phyloP scores from a whole-genome alignment of 2,888 invertebrate genomes.

The Eremobia ochroleuca region DNA sequence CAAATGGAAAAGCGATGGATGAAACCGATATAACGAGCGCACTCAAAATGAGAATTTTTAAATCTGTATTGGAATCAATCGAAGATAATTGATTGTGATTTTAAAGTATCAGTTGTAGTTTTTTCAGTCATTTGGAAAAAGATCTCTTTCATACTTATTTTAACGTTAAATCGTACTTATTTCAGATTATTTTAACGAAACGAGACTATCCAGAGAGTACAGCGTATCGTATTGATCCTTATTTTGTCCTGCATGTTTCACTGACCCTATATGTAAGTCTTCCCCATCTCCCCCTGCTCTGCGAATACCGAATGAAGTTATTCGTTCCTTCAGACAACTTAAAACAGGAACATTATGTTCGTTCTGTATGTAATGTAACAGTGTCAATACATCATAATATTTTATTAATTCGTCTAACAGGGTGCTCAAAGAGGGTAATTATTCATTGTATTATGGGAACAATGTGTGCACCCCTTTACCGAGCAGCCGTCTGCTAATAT shows the following conservation, averaged over 20 bases:
- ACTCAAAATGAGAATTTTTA: background rate
- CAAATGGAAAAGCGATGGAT: background rate
- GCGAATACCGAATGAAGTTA: slow-evolving; percentile 4
- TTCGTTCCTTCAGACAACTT: slow-evolving; percentile 10
- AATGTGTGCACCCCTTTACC: background rate
- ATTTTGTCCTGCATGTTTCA: background rate
- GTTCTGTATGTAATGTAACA: background rate
- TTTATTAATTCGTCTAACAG: background rate
- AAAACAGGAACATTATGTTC: background rate
- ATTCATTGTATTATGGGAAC: background rate
- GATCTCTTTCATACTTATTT: background rate
- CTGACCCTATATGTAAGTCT: background rate
- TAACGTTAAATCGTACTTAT: background rate
- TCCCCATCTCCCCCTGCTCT: background rate
- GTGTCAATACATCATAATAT: background rate
- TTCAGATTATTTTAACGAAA: background rate
- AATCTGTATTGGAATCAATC: background rate
- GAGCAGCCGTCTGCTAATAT: background rate
- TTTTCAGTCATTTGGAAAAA: background rate
- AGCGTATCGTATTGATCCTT: background rate
- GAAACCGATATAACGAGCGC: background rate
- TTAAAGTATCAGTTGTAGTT: background rate
- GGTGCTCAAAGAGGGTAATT: background rate
- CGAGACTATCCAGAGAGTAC: background rate
- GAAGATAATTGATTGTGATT: background rate